Percentiles rank a stretch among this genome's conserved stretches.
Evolutionary conservation across 2,113 vertebrate genomes (phyloP).

Genomic region (Catagonus wagneri): DNA sequence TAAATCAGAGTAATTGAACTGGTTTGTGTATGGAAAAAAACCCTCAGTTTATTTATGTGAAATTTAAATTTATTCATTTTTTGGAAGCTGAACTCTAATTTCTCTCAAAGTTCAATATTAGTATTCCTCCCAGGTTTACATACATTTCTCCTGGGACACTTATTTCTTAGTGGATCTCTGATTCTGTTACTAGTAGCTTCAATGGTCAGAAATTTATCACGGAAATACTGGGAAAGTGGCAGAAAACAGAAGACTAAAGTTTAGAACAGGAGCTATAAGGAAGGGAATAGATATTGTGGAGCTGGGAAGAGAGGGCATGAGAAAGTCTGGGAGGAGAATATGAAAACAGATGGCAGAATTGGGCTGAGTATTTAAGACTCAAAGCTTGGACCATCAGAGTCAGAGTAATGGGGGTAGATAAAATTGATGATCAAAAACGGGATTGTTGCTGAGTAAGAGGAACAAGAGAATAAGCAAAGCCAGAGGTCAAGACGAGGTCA

Average conservation of each 20-base stretch:
- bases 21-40: not conserved
- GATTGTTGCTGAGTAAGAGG: not conserved
- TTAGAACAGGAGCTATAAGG: not conserved
- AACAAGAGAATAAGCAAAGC: conserved; percentile 1
- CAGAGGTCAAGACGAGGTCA: conserved; percentile 15
- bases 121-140: not conserved
- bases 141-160: not conserved
- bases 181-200: not conserved
- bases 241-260: not conserved
- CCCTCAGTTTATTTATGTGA: not conserved
- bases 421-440: not conserved
- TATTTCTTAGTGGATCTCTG: not conserved
- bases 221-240: not conserved
- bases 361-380: not conserved
- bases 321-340: not conserved
- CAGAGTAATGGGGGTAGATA: not conserved
- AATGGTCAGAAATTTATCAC: not conserved
- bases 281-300: not conserved
- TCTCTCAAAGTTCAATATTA: not conserved
- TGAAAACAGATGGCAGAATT: not conserved
- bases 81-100: not conserved
- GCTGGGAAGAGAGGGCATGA: not conserved
- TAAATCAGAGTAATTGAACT: not conserved
- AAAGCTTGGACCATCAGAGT: not conserved
- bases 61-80: not conserved